Evolutionary conservation across 2,888 invertebrate species (phyloP).

Genomic region (Pyralis farinalis): DNA sequence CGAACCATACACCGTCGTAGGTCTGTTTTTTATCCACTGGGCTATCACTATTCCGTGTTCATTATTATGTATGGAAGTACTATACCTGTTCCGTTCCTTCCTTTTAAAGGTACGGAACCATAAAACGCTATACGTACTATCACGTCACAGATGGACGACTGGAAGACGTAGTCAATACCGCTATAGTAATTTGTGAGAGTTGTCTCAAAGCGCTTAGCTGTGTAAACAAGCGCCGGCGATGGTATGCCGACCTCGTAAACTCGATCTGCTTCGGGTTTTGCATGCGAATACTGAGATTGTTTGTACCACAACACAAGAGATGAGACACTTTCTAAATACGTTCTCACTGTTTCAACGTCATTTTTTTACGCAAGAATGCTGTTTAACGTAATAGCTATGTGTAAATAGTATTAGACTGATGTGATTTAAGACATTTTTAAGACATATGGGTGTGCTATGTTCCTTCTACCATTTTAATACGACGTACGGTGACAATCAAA

Average conservation of each 20-base stretch:
- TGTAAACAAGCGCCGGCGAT: slow-evolving; percentile 2
- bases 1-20: too few relatives aligned
- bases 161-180: slow-evolving; percentile 1
- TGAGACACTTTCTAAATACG: slow-evolving; percentile 8
- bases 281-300: slow-evolving; percentile 5
- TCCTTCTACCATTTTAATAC: too few relatives aligned
- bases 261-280: slow-evolving; percentile 6
- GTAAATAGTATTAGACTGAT: too few relatives aligned
- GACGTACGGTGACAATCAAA: too few relatives aligned
- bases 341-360: background rate
- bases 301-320: slow-evolving; percentile 1
- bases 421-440: too few relatives aligned
- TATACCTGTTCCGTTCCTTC: too few relatives aligned
- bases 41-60: too few relatives aligned
- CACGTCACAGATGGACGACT: background rate
- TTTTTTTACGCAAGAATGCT: slow-evolving; percentile 2
- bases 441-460: too few relatives aligned
- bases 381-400: background rate
- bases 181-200: slow-evolving; percentile 1
- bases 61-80: too few relatives aligned
- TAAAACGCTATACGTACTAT: too few relatives aligned
- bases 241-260: slow-evolving; percentile 8
- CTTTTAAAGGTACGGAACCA: too few relatives aligned
- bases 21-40: too few relatives aligned
- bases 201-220: background rate